Conservation (phyloP, 37 sponge, comb jelly and placozoan species). For the Mnemiopsis leidyi region DNA sequence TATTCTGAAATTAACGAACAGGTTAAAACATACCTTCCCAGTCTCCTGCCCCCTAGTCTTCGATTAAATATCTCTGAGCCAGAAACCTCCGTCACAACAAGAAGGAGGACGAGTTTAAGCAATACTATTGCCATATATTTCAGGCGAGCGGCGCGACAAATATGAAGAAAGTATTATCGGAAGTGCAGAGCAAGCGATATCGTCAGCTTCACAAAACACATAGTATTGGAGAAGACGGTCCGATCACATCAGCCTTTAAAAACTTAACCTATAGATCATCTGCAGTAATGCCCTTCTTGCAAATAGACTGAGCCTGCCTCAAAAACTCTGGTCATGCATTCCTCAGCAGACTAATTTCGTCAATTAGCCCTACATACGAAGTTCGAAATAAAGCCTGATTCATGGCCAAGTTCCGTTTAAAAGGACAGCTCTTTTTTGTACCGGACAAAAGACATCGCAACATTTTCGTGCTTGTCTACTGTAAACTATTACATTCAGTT, state of each 20-base stretch:
- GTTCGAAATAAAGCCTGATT: constrained; percentile 2
- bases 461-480: neutral
- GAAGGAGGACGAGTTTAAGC: neutral
- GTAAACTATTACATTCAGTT: neutral
- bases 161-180: neutral
- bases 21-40: neutral
- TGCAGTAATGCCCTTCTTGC: neutral
- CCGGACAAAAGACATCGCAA: neutral
- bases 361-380: constrained; percentile 36
- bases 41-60: neutral
- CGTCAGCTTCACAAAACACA: neutral
- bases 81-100: neutral
- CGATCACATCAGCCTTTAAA: neutral
- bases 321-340: neutral
- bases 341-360: neutral
- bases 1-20: too few relatives aligned
- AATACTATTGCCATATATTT: neutral
- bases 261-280: neutral
- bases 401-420: constrained; percentile 24
- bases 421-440: neutral
- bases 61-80: neutral
- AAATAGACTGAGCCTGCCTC: neutral
- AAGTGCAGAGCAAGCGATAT: neutral
- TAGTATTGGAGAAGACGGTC: neutral
- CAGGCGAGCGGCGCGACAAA: neutral